Conservation (phyloP, 2,113 vertebrate genomes). For the Pungitius pungitius region DNA sequence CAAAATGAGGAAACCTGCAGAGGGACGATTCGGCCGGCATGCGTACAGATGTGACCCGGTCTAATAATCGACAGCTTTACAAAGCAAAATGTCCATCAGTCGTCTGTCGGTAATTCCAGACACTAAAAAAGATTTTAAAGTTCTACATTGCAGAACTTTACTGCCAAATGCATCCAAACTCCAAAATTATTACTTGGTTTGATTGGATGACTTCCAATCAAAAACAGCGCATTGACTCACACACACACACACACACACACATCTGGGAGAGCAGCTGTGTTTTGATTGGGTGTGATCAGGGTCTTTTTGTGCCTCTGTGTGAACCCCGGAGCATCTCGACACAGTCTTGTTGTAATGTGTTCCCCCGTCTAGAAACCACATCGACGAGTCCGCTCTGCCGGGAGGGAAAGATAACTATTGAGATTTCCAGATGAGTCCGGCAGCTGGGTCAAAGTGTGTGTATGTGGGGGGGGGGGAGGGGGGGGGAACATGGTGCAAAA, state of each 20-base stretch:
- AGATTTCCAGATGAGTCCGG: conserved; percentile 4
- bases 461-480: not conserved
- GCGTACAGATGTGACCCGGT: not conserved
- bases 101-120: not conserved
- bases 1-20: conserved; percentile 19
- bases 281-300: conserved; percentile 61
- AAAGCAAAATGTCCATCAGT: conserved; percentile 4
- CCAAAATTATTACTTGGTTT: conserved; percentile 32
- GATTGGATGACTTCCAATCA: conserved; percentile 37
- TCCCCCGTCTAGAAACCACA: conserved; percentile 11
- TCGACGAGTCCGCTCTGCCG: conserved; percentile 41
- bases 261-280: conserved; percentile 64
- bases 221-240: conserved; percentile 23
- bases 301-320: conserved; percentile 61
- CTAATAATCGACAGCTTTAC: not conserved
- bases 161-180: conserved; percentile 34
- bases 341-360: conserved; percentile 9
- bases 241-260: conserved; percentile 17
- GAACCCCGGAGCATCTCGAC: conserved; percentile 55
- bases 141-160: not conserved
- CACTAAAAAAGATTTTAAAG: not conserved
- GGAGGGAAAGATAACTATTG: conserved; percentile 18
- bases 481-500: not conserved
- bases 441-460: conserved; percentile 5
- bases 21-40: not conserved